Conservation (phyloP, 2,888 invertebrate species). For the Chloroclysta siterata region DNA sequence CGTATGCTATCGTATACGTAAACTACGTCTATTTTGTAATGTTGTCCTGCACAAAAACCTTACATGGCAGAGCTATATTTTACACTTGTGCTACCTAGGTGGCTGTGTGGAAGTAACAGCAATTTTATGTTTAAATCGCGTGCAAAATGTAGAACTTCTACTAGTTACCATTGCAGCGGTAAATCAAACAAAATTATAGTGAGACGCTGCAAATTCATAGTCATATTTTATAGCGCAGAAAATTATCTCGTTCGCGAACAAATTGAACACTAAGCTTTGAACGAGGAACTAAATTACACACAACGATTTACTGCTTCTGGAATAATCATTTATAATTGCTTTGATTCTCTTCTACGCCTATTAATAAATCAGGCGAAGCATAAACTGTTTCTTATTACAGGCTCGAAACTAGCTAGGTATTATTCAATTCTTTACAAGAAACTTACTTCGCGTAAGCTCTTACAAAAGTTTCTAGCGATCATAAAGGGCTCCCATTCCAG, state of each 20-base stretch:
- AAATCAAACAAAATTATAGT: slow-evolving; percentile 71
- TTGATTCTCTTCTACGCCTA: slow-evolving; percentile 20
- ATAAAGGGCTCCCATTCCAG: slow-evolving; percentile 2
- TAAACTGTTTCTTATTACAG: not conserved
- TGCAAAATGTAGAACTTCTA: slow-evolving; percentile 61
- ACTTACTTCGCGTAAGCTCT: not conserved
- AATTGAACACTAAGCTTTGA: slow-evolving; percentile 49
- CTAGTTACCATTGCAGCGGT: slow-evolving; percentile 58
- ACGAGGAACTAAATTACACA: slow-evolving; percentile 48
- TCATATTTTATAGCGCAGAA: slow-evolving; percentile 62
- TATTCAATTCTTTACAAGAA: not conserved
- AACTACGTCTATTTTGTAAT: no score
- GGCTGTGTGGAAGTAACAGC: slow-evolving; percentile 45
- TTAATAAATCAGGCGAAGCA: slow-evolving; percentile 26
- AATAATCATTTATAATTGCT: slow-evolving; percentile 37
- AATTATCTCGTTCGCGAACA: slow-evolving; percentile 66
- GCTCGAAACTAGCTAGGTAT: not conserved
- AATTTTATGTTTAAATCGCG: slow-evolving; percentile 64
- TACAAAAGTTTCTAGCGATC: slow-evolving; percentile 4
- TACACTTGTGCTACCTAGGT: slow-evolving; percentile 32
- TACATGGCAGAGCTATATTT: slow-evolving; percentile 36
- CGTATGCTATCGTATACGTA: no score
- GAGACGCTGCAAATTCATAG: slow-evolving; percentile 53
- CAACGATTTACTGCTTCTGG: slow-evolving; percentile 44
- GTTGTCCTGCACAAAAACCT: no score